Evolutionary conservation across 2,113 vertebrate genomes (phyloP).

Genomic region (Dipodomys stephensi): DNA sequence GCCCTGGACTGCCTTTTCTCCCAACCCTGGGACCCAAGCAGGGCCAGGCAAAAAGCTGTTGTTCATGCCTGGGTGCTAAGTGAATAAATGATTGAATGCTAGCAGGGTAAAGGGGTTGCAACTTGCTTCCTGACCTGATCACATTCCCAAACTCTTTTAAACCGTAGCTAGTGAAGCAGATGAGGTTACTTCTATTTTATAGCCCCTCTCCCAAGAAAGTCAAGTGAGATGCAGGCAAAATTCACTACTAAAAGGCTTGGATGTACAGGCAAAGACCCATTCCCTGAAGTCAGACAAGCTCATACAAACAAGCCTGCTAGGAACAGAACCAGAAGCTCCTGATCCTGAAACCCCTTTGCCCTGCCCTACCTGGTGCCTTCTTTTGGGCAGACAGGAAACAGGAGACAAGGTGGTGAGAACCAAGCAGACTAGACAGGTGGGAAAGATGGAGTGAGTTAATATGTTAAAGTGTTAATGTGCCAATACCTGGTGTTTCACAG

Average conservation of each 20-base stretch:
- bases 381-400: neutral
- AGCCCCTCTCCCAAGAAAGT: neutral
- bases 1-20: neutral
- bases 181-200: neutral
- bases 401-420: no score
- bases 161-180: neutral
- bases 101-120: neutral
- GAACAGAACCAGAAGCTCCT: neutral
- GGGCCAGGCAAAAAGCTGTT: neutral
- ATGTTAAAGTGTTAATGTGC: neutral
- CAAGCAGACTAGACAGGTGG: neutral
- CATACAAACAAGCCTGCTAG: neutral
- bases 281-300: neutral
- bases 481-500: neutral
- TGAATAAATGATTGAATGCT: accelerated
- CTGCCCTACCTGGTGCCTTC: neutral
- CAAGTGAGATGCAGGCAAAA: neutral
- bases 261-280: neutral
- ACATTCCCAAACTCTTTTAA: neutral
- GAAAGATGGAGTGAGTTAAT: neutral
- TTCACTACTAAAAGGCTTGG: neutral
- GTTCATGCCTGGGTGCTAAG: neutral
- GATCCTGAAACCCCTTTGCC: neutral
- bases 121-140: neutral
- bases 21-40: no score